Conservation (phyloP, 92 coral and sea anemone genomes). For the Isaurus tuberculatus region DNA sequence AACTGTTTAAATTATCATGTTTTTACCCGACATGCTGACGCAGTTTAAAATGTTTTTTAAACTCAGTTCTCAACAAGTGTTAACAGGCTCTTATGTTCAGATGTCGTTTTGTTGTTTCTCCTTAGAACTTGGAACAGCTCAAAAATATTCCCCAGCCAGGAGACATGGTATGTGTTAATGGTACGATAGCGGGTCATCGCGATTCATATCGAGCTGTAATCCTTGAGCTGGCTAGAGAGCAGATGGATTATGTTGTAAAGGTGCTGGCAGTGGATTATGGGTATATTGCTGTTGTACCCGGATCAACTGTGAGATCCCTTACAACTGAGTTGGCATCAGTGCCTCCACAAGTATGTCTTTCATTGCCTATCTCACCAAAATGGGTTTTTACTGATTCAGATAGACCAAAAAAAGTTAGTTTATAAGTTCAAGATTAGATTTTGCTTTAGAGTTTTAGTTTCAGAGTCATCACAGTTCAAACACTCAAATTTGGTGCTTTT, state of each 20-base stretch:
- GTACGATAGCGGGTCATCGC: slow-evolving; percentile 71
- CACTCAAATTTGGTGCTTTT: too few relatives aligned
- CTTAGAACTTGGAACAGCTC: slow-evolving; percentile 54
- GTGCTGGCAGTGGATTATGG: slow-evolving; percentile 96
- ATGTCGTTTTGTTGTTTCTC: not conserved
- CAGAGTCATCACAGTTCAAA: too few relatives aligned
- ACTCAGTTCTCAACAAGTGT: too few relatives aligned
- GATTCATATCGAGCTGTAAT: slow-evolving; percentile 77
- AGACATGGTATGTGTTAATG: slow-evolving; percentile 70
- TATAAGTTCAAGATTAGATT: too few relatives aligned
- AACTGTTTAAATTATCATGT: too few relatives aligned
- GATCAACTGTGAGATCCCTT: slow-evolving; percentile 42
- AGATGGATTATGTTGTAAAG: slow-evolving; percentile 31
- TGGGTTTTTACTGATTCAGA: too few relatives aligned
- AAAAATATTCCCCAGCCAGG: slow-evolving; percentile 71
- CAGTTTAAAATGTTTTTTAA: too few relatives aligned
- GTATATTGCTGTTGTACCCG: slow-evolving; percentile 66
- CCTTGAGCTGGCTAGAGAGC: slow-evolving; percentile 41
- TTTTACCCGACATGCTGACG: too few relatives aligned
- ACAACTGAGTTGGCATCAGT: slow-evolving; percentile 57
- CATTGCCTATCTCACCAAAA: too few relatives aligned
- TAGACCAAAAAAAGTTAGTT: too few relatives aligned
- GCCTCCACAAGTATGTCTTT: slow-evolving; percentile 69
- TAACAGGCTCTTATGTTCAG: too few relatives aligned
- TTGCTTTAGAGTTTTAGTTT: too few relatives aligned